Evolutionary conservation across 2,888 invertebrate genomes (phyloP).

Genomic region (Polydrusus tereticollis): DNA sequence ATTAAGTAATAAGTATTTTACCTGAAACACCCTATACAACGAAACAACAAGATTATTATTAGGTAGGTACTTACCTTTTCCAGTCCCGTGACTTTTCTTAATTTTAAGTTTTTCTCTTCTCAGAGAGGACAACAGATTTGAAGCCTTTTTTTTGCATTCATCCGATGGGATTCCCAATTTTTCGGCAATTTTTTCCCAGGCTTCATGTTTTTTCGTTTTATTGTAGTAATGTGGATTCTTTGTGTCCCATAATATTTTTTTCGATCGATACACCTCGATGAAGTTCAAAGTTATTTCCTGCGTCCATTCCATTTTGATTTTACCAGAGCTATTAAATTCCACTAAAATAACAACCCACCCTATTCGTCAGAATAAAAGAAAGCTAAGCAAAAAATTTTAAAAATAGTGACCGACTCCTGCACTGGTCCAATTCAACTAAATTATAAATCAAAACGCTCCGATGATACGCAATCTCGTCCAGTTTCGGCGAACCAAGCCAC

Average conservation of each 20-base stretch:
- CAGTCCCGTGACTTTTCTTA: slow-evolving; percentile 6
- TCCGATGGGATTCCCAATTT: neutral
- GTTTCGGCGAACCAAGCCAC: neutral
- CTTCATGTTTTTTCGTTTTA: slow-evolving; percentile 28
- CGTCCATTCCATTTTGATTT: slow-evolving; percentile 17
- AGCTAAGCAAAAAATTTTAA: neutral
- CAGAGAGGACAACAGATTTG: neutral
- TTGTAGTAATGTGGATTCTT: slow-evolving; percentile 22
- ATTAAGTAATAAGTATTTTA: too few relatives aligned
- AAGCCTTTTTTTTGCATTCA: slow-evolving; percentile 9
- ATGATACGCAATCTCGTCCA: slow-evolving; percentile 5
- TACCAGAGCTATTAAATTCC: neutral
- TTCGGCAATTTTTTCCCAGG: slow-evolving; percentile 16
- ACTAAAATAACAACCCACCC: neutral
- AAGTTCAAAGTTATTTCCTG: neutral
- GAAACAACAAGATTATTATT: too few relatives aligned
- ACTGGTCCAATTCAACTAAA: neutral
- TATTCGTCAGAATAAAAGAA: neutral
- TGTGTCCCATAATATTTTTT: slow-evolving; percentile 26
- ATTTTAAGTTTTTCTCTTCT: slow-evolving; percentile 19
- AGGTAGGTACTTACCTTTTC: slow-evolving; percentile 15
- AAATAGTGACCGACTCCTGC: neutral
- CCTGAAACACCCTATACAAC: too few relatives aligned
- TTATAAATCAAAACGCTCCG: neutral
- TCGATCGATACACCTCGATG: neutral